Conservation (phyloP, 37 sponge, comb jelly and placozoan species). For the Aphrocallistes beatrix region DNA sequence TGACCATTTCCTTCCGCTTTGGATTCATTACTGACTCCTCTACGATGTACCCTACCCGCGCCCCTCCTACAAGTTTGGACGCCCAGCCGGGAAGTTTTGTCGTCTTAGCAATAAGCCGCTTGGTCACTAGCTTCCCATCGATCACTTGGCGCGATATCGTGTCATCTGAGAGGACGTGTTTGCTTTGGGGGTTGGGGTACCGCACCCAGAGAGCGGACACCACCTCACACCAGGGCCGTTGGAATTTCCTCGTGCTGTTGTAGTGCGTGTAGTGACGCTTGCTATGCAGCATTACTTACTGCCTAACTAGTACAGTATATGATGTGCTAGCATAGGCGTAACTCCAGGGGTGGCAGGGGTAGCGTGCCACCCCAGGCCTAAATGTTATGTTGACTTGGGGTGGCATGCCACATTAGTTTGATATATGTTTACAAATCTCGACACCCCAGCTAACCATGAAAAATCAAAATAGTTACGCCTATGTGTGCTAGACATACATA, state of each 20-base stretch:
- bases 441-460: too few species aligned
- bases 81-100: slow-evolving; percentile 52
- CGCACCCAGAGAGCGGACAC: slow-evolving; percentile 54
- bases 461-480: too few species aligned
- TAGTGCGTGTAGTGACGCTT: slow-evolving; percentile 9
- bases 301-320: not conserved
- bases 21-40: not conserved
- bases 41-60: not conserved
- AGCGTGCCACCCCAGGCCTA: too few species aligned
- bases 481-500: too few species aligned
- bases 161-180: slow-evolving; percentile 76
- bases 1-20: not conserved
- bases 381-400: too few species aligned
- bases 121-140: slow-evolving; percentile 31
- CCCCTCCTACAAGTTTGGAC: not conserved
- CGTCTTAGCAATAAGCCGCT: slow-evolving; percentile 45
- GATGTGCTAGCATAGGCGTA: too few species aligned
- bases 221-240: slow-evolving; percentile 40
- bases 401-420: too few species aligned
- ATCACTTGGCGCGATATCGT: slow-evolving; percentile 24
- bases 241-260: not conserved
- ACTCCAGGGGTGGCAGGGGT: too few species aligned
- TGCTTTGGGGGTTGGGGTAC: slow-evolving; percentile 78
- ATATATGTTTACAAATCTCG: too few species aligned
- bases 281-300: not conserved